These are phyloP conservation scores for Anguilla obscura DNA, from an alignment of 2,797 vertebrate genomes.

Conservation along the genomic window DNA sequence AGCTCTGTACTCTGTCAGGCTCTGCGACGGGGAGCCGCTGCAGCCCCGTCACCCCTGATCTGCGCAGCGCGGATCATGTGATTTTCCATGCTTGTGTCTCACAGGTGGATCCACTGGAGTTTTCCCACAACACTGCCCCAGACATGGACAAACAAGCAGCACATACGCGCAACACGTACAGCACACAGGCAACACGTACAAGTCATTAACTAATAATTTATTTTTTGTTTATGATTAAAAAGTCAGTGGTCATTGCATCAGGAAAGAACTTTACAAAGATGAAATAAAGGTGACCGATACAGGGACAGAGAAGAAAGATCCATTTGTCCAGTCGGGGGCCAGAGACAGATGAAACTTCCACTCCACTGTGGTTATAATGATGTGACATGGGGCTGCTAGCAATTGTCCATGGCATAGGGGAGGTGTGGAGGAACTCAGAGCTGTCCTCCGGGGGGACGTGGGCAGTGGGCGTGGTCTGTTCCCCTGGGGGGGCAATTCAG, in stretches of 20 bases:
- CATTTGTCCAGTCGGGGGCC: slow-evolving; percentile 35
- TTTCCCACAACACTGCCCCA: neutral
- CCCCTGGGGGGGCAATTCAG: neutral
- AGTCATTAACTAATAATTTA: slow-evolving; percentile 77
- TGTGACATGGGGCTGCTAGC: neutral
- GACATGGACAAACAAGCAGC: slow-evolving; percentile 9
- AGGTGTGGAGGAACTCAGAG: neutral
- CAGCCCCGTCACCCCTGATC: neutral
- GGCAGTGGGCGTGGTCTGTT: neutral
- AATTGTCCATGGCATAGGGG: neutral
- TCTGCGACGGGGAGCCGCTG: neutral
- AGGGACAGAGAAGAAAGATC: slow-evolving; percentile 33
- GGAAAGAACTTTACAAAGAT: slow-evolving; percentile 68
- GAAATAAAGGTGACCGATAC: slow-evolving; percentile 55
- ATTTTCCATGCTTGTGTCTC: neutral
- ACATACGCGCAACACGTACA: slow-evolving; percentile 42
- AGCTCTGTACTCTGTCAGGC: neutral
- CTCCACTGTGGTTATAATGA: slow-evolving; percentile 15
- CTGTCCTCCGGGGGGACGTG: neutral
- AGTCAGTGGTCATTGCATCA: slow-evolving; percentile 74
- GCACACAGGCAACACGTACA: slow-evolving; percentile 55
- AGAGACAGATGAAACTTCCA: neutral
- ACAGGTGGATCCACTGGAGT: slow-evolving; percentile 5
- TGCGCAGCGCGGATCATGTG: neutral
- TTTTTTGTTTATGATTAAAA: slow-evolving; percentile 74